Evolutionary conservation across 2,113 vertebrate genomes (phyloP).

Genomic region (Echinops telfairi): DNA sequence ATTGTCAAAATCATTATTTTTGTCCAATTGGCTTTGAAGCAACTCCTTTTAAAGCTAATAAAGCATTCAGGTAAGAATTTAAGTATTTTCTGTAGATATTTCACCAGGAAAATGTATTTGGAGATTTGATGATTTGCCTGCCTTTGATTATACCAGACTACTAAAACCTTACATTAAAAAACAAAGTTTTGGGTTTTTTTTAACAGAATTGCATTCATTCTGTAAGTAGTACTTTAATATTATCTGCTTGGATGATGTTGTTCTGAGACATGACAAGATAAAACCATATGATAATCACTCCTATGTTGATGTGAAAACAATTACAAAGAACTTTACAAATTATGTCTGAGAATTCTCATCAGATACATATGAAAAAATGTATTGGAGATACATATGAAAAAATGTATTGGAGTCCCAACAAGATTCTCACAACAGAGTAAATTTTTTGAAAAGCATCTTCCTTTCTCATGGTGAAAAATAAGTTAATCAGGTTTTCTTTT

Average conservation of each 20-base stretch:
- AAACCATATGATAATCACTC: background rate
- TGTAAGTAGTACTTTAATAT: background rate
- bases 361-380: background rate
- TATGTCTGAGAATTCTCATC: background rate
- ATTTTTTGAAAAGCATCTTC: background rate
- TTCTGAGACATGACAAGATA: background rate
- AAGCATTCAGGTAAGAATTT: slow-evolving; percentile 94
- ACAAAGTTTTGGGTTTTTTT: background rate
- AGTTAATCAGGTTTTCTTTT: background rate
- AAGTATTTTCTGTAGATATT: background rate
- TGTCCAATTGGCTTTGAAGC: slow-evolving; percentile 99
- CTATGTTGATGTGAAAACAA: background rate
- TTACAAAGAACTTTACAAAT: background rate
- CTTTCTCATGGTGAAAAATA: background rate
- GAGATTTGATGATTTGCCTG: slow-evolving; percentile 21
- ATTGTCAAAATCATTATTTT: slow-evolving; percentile 99
- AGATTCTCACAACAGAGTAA: background rate
- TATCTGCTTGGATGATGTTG: background rate
- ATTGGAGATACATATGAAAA: background rate
- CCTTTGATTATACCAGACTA: background rate
- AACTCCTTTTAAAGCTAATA: slow-evolving; percentile 95
- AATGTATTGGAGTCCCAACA: background rate
- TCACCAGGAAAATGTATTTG: background rate
- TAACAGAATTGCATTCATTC: background rate
- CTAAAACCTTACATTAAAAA: background rate